Evolutionary conservation across 2,113 vertebrate species (phyloP).

Genomic region (Ginglymostoma cirratum): DNA sequence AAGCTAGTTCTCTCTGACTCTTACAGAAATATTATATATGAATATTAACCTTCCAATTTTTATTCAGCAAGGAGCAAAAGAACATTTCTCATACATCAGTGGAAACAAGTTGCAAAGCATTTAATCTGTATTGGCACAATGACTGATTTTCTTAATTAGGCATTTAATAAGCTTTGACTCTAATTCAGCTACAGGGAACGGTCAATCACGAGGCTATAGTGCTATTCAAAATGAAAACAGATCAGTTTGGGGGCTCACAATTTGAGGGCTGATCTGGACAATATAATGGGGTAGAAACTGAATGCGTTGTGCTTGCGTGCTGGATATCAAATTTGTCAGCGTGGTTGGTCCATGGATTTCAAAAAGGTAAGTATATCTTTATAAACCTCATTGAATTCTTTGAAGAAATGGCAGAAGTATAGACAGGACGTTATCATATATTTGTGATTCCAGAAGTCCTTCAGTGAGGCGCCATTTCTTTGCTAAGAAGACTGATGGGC

Average conservation of each 20-base stretch:
- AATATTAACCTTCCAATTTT: neutral
- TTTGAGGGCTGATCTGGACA: neutral
- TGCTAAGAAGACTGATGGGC: neutral
- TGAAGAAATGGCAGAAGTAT: neutral
- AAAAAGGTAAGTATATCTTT: neutral
- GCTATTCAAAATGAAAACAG: neutral
- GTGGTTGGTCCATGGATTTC: neutral
- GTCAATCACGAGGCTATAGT: neutral
- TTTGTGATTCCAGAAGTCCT: neutral
- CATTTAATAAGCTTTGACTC: neutral
- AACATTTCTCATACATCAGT: neutral
- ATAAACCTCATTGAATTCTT: neutral
- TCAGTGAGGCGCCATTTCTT: neutral
- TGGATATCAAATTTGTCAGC: neutral
- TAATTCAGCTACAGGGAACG: neutral
- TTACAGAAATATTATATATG: neutral
- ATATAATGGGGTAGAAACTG: neutral
- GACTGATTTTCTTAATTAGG: neutral
- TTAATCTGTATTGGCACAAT: neutral
- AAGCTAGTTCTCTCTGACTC: neutral
- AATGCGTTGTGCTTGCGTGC: neutral
- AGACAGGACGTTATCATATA: neutral
- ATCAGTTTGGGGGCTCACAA: neutral
- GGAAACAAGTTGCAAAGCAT: neutral
- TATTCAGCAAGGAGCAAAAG: neutral